Evolutionary conservation across 2,888 invertebrate species (phyloP), one percentile per base, ranked within the genome.

Genomic region (Smittia aterrima): DNA sequence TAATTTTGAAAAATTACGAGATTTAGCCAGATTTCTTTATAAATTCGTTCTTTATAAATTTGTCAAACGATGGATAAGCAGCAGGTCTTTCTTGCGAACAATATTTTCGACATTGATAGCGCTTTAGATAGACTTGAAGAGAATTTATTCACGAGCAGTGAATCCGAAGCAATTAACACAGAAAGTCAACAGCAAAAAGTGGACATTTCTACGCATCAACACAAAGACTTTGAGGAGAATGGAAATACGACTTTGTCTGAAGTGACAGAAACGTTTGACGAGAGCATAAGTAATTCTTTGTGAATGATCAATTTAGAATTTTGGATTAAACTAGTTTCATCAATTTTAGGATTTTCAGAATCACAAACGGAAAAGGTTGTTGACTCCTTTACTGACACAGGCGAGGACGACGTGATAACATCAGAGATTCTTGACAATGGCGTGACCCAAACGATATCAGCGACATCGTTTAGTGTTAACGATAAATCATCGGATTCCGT

Each of bases 121-220:
- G 72, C 72, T 18, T 38, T 72, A 62, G 72, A 72, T 62, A 32
- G 38, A 18, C 40, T 72, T 1, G 72, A 72, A 18, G 53, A 72
- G 32, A 54, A 62, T 20, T 58, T 58, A 22, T 66, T 66, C 18
- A 18, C 47, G 16, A 47, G 47, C 11, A n/a, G 47, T n/a, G 58
- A 22, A 22, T 58, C 58, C 4, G 38, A 38, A 47, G 32, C 32
- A 32, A 58, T 58, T 58, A 58, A 25, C 18, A 71, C 53, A 11
- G 54, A 25, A 47, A 71, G 32, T 71, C 70, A 72, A 58, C 58
- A 62, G n/a, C 25, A 58, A 20, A 62, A 72, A 54, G 18, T 11
- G 32, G 72, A 40, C 54, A 40, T 38, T 38, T 22, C 25, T 27
- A 27, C 24, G 54, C 47, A 41, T 41, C 40, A 38, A 66, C 0